Evolutionary conservation across 2,888 invertebrate species (phyloP).

Genomic region (Polymixis flavicincta): DNA sequence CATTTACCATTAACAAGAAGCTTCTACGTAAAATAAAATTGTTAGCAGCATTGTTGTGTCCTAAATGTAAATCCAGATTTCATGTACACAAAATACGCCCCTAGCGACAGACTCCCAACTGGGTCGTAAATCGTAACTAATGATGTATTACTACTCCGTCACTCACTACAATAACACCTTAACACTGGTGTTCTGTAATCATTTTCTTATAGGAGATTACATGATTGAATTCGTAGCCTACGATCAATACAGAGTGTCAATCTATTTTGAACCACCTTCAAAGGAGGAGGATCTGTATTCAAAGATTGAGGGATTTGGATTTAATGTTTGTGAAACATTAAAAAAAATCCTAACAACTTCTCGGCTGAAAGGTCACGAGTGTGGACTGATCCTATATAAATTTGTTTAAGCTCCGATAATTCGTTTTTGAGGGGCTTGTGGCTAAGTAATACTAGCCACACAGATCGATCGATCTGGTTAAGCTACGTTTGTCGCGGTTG

Average conservation of each 20-base stretch:
- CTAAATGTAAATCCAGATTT: slow-evolving; percentile 2
- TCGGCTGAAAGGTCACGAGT: too few relatives aligned
- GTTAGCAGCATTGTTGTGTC: neutral
- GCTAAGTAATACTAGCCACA: too few relatives aligned
- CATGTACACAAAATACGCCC: neutral
- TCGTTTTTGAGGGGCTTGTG: too few relatives aligned
- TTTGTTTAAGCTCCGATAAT: too few relatives aligned
- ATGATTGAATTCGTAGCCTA: neutral
- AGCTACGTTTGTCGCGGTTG: too few relatives aligned
- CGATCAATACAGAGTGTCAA: neutral
- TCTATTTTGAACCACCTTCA: too few relatives aligned
- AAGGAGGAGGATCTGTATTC: too few relatives aligned
- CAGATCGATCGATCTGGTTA: too few relatives aligned
- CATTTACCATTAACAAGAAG: neutral
- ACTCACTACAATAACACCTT: slow-evolving; percentile 19
- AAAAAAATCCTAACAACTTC: too few relatives aligned
- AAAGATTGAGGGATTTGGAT: too few relatives aligned
- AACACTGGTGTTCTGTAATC: neutral
- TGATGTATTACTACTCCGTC: slow-evolving; percentile 29
- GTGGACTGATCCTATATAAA: too few relatives aligned
- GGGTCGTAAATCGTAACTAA: slow-evolving; percentile 18
- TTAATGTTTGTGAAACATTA: too few relatives aligned
- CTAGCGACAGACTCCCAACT: neutral
- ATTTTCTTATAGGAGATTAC: neutral
- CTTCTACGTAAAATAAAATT: neutral